Base-by-base conservation (phyloP, 1,140 invertebrate species). In the Dendrolimus kikuchii region DNA sequence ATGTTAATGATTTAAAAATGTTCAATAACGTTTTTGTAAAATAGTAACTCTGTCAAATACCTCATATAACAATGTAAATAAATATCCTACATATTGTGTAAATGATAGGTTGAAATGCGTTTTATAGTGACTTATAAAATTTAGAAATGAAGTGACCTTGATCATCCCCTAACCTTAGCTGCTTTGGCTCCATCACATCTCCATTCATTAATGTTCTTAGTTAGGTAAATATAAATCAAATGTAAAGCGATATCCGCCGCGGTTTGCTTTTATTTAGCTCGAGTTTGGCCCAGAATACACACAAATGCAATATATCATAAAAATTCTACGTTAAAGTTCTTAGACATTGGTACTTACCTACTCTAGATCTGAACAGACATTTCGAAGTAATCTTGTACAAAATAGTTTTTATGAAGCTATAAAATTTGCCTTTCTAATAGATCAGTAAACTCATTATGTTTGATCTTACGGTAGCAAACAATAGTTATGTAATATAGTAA, bases 101-200 rank as follows among this genome's bases (percentile, higher is more conserved):
- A 48, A 64, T 66, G 47, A 66, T 66, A 60, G 52, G 68, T 55
- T 54, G 49, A 65, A 60, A 67, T 51, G 60, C 63, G 68, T 71
- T 67, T 66, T 71, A 70, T 74, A 69, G 66, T 71, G 62, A 72
- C 66, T 70, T 71, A 62, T 77, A 81, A 77, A 72, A 51, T 76
- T 74, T 83, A 83, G 81, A 76, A 77, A 74, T 73, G 70, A 85
- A 85, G 81, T 85, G 81, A 79, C 81, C 81, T 85, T 85, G 77
- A 74, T 76, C 77, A 82, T 81, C 68, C 69, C 71, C 65, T 70
- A 68, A 77, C 74, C 71, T 78, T 77, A 71, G 71, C 75, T 66
- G 80, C 80, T 83, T 83, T 70, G 71, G 80, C 73, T 71, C 70
- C 73, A 74, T 76, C 58, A 62, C 68, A 64, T 71, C 51, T 62